Evolutionary conservation across 2,888 invertebrate genomes (phyloP), one percentile per base, ranked within the genome.

Genomic region (Cylloceria caligata): DNA sequence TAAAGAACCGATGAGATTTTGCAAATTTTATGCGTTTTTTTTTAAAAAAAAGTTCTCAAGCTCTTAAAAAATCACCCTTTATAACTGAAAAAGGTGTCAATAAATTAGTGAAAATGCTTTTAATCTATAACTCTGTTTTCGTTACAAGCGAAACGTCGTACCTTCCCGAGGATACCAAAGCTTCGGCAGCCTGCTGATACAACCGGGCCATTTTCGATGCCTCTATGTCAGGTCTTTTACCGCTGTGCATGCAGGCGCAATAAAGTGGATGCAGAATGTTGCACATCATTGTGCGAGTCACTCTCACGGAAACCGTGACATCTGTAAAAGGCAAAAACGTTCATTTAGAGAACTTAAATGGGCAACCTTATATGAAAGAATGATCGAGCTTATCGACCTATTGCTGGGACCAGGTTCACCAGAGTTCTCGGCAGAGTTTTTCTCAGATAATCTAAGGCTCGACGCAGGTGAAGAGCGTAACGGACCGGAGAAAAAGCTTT

Each of bases 241-340:
- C 94, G 77, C 93, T 94, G 92, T 96, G 96, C 93, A 96, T 96
- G 92, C 96, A 96, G 68, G 95, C 94, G 90, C 96, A 96, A 93
- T 96, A 96, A 87, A 96, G 93, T 81, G 95, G 93, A 91, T 96
- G 96, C 91, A 96, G 94, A 88, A 96, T 93, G n/a, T 95, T 94
- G 88, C 96, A 96, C 95, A 95, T 95, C 89, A 95, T 89, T 45
- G 94, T 94, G 71, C 94, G 90, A 90, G 94, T 93, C 80, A 96
- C 94, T 80, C 96, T 94, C 39, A 96, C 93, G 19, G 96, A 96
- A 27, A 96, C 96, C 3, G 96, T 95, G 49, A 96, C 96, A 91
- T 96, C 96, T 96, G 92, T 0, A 93, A 92, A 80, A 73, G 24
- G 16, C 13, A 64, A 21, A 39, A 62, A 64, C 11, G 36, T 24